Evolutionary conservation across 2,113 vertebrate genomes (phyloP), one percentile per base, ranked within the genome.

Genomic region (Grantiella picta): DNA sequence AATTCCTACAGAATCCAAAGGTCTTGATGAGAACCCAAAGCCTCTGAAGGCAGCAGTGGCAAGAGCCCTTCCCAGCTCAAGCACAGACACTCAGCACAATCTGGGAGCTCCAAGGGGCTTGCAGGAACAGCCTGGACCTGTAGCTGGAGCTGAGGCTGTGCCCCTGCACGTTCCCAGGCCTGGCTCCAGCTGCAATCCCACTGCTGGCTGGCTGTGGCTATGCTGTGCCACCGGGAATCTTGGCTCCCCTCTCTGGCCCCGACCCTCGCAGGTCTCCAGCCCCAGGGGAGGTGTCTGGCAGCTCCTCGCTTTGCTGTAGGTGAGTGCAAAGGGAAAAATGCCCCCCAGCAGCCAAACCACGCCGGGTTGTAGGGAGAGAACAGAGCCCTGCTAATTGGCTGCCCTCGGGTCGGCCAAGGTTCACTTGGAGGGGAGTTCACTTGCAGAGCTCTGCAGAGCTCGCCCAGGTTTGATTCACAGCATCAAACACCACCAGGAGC

Each of bases 391-490:
- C 40, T 36, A 92, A 91, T 6, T 56, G 52, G 20, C 38, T 70
- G 82, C 35, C 70, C 83, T 28, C 24, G 13, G 82, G 89, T 95
- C 88, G 94, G 94, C 84, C 29, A 57, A 63, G 79, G 78, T 95
- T 94, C 93, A 92, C 33, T 25, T 38, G 38, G 69, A 28, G 18
- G 68, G 78, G 35, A 44, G 56, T 2, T 2, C 3, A 40, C 40
- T 45, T 82, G 59, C 44, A 78, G 54, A 81, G 60, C 33, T 73
- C 59, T 63, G 24, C 4, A 36, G 21, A 79, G 40, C 36, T 47
- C 65, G 68, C 45, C 40, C 4, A 3, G 2, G 5, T 61, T 76
- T 42, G 53, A 36, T 57, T 61, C 61, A 18, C 5, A 54, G 53
- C 69, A 93, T 33, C 64, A 31, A 28, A 84, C 53, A 56, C 17